phyloP scores from a whole-genome alignment of 2,113 vertebrate genomes.

The Semicossyphus pulcher region DNA sequence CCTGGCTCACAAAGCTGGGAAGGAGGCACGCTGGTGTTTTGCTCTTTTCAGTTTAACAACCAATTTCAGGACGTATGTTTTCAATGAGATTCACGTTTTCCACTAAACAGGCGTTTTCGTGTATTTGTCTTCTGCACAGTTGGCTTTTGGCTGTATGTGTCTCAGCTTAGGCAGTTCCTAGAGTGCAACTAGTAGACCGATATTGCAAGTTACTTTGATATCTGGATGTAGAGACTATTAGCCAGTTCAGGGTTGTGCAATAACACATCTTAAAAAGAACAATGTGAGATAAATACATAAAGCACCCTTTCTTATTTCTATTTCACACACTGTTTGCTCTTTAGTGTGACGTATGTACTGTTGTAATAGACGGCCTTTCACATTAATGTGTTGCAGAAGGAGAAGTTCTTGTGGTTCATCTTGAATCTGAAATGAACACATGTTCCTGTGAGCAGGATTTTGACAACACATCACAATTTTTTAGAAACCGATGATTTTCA shows the following conservation, averaged over 20 bases:
- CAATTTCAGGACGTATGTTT: slow-evolving; percentile 20
- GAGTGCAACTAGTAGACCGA: neutral
- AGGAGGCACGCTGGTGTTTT: slow-evolving; percentile 2
- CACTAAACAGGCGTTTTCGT: neutral
- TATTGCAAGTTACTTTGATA: too few relatives aligned
- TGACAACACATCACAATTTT: neutral
- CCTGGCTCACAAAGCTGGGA: neutral
- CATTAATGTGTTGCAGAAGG: neutral
- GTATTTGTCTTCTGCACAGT: neutral
- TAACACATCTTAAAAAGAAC: too few relatives aligned
- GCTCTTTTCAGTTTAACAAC: slow-evolving; percentile 16
- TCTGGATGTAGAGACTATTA: neutral
- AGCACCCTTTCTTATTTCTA: neutral
- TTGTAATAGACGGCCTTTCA: neutral
- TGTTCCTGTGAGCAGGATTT: neutral
- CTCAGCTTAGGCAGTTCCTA: neutral
- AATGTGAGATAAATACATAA: too few relatives aligned
- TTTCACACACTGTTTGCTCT: neutral
- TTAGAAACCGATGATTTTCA: neutral
- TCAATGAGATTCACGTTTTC: slow-evolving; percentile 29
- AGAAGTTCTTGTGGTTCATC: neutral
- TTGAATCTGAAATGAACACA: neutral
- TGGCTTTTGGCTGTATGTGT: neutral
- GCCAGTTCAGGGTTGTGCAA: neutral
- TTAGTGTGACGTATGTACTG: neutral